Evolutionary conservation across 2,113 vertebrate genomes (phyloP).

Genomic region (Bostrychus sinensis): DNA sequence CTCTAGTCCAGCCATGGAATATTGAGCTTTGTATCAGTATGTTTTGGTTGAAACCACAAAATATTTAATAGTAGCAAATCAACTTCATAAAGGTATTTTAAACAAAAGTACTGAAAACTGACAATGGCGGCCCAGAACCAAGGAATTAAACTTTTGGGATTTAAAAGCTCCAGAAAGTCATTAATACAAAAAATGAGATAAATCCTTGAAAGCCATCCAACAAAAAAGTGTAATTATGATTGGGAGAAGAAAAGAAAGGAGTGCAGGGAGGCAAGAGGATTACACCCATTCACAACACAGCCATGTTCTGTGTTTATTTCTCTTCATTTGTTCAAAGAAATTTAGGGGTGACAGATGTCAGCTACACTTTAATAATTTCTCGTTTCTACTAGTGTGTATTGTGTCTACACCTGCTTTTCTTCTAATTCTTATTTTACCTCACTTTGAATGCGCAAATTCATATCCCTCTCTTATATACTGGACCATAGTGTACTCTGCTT

Average conservation of each 20-base stretch:
- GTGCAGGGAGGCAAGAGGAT: slow-evolving; percentile 79
- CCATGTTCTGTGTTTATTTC: slow-evolving; percentile 81
- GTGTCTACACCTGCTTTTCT: slow-evolving; percentile 61
- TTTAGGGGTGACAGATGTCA: slow-evolving; percentile 80
- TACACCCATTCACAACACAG: slow-evolving; percentile 79
- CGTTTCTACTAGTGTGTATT: slow-evolving; percentile 59
- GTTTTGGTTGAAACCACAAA: slow-evolving; percentile 27
- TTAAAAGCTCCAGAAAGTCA: slow-evolving; percentile 81
- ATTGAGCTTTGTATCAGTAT: neutral
- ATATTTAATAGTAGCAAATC: slow-evolving; percentile 46
- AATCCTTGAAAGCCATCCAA: slow-evolving; percentile 82
- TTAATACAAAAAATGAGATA: slow-evolving; percentile 81
- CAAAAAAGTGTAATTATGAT: slow-evolving; percentile 83
- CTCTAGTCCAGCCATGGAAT: neutral
- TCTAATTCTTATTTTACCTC: slow-evolving; percentile 63
- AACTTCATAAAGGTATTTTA: slow-evolving; percentile 70
- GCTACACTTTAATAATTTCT: slow-evolving; percentile 80
- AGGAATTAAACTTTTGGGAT: slow-evolving; percentile 82
- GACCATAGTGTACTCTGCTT: slow-evolving; percentile 47
- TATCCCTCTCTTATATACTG: slow-evolving; percentile 53
- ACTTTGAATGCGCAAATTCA: slow-evolving; percentile 41
- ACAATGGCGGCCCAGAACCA: slow-evolving; percentile 74
- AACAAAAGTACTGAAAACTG: slow-evolving; percentile 79
- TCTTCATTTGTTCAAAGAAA: slow-evolving; percentile 79
- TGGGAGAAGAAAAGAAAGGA: slow-evolving; percentile 81